A percentile compares a stretch with the other conserved stretches of the same genome.
phyloP scores from a whole-genome alignment of 2,888 invertebrate genomes.

The Lasioglossum figueresi region DNA sequence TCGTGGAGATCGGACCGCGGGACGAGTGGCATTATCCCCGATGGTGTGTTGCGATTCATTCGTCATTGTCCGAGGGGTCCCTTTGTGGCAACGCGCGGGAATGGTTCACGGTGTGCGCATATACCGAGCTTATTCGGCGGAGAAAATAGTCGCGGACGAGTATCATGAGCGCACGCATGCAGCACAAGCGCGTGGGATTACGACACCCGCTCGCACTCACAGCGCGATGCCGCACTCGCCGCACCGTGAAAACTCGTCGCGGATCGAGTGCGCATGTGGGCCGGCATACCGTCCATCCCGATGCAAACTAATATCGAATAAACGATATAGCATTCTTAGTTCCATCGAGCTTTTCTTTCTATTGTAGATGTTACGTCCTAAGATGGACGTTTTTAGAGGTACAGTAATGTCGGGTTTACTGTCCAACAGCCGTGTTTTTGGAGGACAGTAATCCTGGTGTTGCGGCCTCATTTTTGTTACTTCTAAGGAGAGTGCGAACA shows the following conservation, averaged over 20 bases:
- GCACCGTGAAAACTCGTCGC: slow-evolving; percentile 38
- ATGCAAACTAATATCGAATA: not conserved
- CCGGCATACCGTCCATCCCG: not conserved
- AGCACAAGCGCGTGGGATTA: slow-evolving; percentile 36
- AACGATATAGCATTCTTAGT: not conserved
- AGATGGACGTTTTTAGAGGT: no score
- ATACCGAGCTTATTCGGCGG: slow-evolving; percentile 52
- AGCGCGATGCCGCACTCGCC: not conserved
- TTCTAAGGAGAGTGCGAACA: no score
- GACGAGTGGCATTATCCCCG: slow-evolving; percentile 62
- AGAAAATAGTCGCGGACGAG: slow-evolving; percentile 48
- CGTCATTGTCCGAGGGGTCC: slow-evolving; percentile 65
- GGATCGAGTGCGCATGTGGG: not conserved
- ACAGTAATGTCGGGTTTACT: no score
- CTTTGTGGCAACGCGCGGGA: slow-evolving; percentile 61
- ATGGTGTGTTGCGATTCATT: slow-evolving; percentile 62
- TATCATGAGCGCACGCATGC: slow-evolving; percentile 33
- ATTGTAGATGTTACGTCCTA: no score
- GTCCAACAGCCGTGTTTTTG: no score
- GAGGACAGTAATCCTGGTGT: no score
- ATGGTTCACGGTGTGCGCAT: slow-evolving; percentile 44
- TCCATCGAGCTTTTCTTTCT: no score
- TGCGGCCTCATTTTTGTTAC: no score
- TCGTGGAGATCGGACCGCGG: slow-evolving; percentile 37
- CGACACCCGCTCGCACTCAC: slow-evolving; percentile 15